phyloP scores from a whole-genome alignment of 2,113 vertebrate genomes.

The Eolophus roseicapilla region DNA sequence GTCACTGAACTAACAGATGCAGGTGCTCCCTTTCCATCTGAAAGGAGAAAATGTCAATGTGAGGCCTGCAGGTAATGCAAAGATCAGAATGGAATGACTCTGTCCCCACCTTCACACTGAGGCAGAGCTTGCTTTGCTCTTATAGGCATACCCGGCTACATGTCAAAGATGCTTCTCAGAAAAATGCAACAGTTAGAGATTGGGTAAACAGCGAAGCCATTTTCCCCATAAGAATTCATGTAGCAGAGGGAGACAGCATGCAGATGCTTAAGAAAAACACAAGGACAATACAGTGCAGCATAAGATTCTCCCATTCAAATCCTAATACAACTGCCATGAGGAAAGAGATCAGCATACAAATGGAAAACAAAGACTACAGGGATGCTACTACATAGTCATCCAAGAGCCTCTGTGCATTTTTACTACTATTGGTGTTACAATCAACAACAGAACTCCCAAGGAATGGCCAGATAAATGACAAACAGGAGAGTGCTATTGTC shows the following conservation, averaged over 20 bases:
- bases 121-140: neutral
- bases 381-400: neutral
- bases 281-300: neutral
- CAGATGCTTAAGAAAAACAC: neutral
- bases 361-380: neutral
- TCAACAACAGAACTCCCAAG: neutral
- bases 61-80: neutral
- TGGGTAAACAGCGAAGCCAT: neutral
- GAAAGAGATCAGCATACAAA: neutral
- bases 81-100: neutral
- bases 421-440: neutral
- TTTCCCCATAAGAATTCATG: neutral
- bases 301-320: neutral
- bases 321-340: neutral
- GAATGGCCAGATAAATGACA: neutral
- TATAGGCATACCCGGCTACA: neutral
- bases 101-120: fast-evolving
- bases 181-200: neutral
- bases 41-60: neutral
- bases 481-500: neutral
- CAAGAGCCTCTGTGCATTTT: neutral
- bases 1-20: neutral
- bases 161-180: neutral
- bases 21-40: neutral
- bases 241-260: neutral